Evolutionary conservation across 2,888 invertebrate genomes (phyloP).

Genomic region (Parochlus steinenii): DNA sequence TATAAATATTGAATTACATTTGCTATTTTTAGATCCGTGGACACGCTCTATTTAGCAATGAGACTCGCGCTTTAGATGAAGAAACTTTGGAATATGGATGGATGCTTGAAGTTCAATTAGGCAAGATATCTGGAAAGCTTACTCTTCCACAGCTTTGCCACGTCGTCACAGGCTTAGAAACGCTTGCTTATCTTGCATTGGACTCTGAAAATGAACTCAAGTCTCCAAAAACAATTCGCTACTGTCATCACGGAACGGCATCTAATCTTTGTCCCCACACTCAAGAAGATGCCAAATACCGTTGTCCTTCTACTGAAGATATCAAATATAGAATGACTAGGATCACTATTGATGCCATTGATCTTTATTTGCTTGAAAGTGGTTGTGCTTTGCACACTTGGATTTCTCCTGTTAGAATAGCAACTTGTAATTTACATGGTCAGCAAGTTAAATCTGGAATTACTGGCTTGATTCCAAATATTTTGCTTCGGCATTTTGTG

Average conservation of each 20-base stretch:
- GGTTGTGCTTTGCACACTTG: slow-evolving; percentile 76
- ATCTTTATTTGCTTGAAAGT: slow-evolving; percentile 78
- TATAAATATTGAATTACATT: slow-evolving; percentile 12
- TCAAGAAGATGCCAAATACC: slow-evolving; percentile 50
- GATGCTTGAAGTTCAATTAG: slow-evolving; percentile 88
- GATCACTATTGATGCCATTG: slow-evolving; percentile 72
- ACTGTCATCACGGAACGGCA: slow-evolving; percentile 64
- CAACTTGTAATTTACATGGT: slow-evolving; percentile 91
- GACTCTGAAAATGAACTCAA: slow-evolving; percentile 83
- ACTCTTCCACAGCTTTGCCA: slow-evolving; percentile 80
- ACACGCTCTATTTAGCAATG: slow-evolving; percentile 91
- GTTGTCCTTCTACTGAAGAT: slow-evolving; percentile 62
- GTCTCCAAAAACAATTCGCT: slow-evolving; percentile 59
- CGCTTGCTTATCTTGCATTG: slow-evolving; percentile 64
- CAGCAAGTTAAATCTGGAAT: slow-evolving; percentile 78
- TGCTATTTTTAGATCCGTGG: slow-evolving; percentile 54
- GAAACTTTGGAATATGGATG: slow-evolving; percentile 96
- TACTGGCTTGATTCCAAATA: slow-evolving; percentile 66
- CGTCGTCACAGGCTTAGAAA: slow-evolving; percentile 74
- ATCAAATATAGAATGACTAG: slow-evolving; percentile 90
- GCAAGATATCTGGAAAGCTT: slow-evolving; percentile 81
- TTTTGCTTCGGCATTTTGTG: slow-evolving; percentile 49
- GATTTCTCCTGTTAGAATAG: slow-evolving; percentile 74
- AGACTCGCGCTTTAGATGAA: slow-evolving; percentile 74
- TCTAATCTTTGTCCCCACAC: slow-evolving; percentile 52